Conservation (phyloP, 1,140 invertebrate species). For the Theocolax elegans region DNA sequence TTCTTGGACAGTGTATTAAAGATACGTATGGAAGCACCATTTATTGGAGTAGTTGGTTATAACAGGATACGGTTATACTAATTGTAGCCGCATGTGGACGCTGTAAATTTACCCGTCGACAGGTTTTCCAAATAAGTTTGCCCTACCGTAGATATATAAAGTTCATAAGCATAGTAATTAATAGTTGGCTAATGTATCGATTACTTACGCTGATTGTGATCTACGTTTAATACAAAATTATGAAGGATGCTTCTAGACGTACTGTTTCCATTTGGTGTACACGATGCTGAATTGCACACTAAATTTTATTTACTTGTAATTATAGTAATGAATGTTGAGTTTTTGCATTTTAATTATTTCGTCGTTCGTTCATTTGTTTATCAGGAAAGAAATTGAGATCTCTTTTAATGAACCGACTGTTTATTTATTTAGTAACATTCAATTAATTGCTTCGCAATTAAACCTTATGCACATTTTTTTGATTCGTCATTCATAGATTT, state of each 20-base stretch:
- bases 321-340: too few species aligned
- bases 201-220: conserved; percentile 54
- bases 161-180: conserved; percentile 57
- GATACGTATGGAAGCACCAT: not conserved
- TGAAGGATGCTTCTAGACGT: conserved; percentile 47
- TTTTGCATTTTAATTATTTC: too few species aligned
- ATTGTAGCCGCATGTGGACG: conserved; percentile 45
- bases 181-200: conserved; percentile 57
- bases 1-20: conserved; percentile 8
- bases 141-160: conserved; percentile 45
- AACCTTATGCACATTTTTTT: too few species aligned
- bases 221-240: conserved; percentile 54
- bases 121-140: conserved; percentile 45
- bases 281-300: too few species aligned
- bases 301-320: too few species aligned
- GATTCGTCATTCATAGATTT: too few species aligned
- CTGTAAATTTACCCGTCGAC: conserved; percentile 50
- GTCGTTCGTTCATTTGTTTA: too few species aligned
- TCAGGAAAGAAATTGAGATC: too few species aligned
- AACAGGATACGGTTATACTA: conserved; percentile 49
- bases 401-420: too few species aligned
- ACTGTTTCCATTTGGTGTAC: too few species aligned
- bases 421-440: too few species aligned
- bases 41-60: conserved; percentile 44
- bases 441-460: too few species aligned